Percentiles rank a stretch among this genome's conserved stretches.
Conservation (phyloP, 2,113 vertebrate species). For the Origma solitaria region DNA sequence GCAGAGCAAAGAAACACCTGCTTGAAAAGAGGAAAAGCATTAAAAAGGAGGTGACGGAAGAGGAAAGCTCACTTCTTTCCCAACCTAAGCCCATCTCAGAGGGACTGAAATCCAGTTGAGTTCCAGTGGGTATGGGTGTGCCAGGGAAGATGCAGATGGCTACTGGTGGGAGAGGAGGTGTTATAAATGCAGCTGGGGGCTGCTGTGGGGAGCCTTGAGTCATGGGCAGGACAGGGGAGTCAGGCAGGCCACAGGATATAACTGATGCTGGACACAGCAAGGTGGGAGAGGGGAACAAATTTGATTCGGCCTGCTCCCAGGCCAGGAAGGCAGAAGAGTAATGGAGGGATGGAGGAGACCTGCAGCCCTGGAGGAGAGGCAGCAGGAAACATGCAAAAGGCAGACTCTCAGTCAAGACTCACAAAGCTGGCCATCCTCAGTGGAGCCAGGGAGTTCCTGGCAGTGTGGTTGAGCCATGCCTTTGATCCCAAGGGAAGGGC, state of each 20-base stretch:
- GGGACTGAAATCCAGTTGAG: not conserved
- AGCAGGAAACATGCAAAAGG: not conserved
- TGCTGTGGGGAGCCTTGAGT: not conserved
- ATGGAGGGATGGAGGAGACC: not conserved
- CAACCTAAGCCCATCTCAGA: not conserved
- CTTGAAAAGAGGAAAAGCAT: not conserved
- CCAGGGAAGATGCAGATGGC: not conserved
- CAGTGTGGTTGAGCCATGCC: not conserved
- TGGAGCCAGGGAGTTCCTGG: not conserved
- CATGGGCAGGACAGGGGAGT: accelerated
- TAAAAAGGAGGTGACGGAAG: not conserved
- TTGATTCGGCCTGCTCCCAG: not conserved
- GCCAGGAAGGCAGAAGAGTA: not conserved
- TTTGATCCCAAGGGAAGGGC: not conserved
- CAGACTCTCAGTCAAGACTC: not conserved
- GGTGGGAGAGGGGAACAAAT: not conserved
- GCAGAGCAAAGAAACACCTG: not conserved
- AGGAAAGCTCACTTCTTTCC: not conserved
- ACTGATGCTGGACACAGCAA: not conserved
- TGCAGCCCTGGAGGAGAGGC: not conserved
- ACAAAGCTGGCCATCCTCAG: not conserved
- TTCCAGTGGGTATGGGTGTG: not conserved
- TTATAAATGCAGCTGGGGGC: not conserved
- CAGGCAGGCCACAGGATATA: not conserved
- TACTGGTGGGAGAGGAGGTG: not conserved